Conservation (phyloP, 2,113 vertebrate genomes). For the Isichthys henryi region DNA sequence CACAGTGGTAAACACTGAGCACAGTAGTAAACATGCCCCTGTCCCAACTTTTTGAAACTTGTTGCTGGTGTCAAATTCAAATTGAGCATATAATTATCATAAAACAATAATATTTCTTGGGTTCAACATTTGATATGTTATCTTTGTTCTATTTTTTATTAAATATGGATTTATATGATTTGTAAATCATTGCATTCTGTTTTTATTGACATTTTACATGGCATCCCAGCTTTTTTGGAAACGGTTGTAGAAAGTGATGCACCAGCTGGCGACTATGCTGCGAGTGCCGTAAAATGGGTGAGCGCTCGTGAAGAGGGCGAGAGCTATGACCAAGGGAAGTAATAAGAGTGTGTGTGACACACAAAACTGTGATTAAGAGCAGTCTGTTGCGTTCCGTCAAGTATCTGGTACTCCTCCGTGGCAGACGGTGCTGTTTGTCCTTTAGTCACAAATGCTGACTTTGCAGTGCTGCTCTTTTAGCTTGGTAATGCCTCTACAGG, state of each 20-base stretch:
- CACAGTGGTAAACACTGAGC: no score
- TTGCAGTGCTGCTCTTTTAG: not conserved
- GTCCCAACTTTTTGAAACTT: not conserved
- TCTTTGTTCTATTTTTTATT: not conserved
- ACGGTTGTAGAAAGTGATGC: not conserved
- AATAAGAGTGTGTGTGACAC: not conserved
- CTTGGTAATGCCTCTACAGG: not conserved
- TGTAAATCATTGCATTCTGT: not conserved
- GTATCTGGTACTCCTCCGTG: not conserved
- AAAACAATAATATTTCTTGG: not conserved
- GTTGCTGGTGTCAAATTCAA: not conserved
- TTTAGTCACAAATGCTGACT: not conserved
- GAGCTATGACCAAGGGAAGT: not conserved
- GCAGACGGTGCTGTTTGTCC: not conserved
- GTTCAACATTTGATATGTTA: not conserved
- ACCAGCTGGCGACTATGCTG: not conserved
- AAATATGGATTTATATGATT: not conserved
- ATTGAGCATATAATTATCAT: not conserved
- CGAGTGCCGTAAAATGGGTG: not conserved
- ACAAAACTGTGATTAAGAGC: not conserved
- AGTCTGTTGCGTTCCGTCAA: not conserved
- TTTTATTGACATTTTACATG: not conserved
- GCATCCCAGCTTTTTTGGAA: not conserved
- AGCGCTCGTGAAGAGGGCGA: not conserved
- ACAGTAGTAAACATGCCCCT: not conserved